Conservation (phyloP, 2,113 vertebrate genomes). For the Stigmatopora argus region DNA sequence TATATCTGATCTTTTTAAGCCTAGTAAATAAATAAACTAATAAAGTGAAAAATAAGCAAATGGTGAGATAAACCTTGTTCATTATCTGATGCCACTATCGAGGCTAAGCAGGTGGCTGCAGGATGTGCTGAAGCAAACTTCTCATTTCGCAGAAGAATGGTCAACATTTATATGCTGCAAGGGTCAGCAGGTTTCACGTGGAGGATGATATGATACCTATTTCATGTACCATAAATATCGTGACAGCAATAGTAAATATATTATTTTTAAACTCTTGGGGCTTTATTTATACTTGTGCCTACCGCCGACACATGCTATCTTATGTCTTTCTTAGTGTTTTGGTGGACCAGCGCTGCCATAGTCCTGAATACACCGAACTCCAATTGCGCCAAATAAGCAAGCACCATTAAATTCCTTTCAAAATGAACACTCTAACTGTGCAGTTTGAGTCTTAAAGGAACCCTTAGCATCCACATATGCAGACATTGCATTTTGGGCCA, state of each 20-base stretch:
- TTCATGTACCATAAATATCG: slow-evolving; percentile 18
- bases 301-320: too few relatives aligned
- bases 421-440: too few relatives aligned
- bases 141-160: slow-evolving; percentile 63
- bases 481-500: too few relatives aligned
- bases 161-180: slow-evolving; percentile 22
- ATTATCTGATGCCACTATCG: slow-evolving; percentile 28
- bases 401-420: too few relatives aligned
- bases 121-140: slow-evolving; percentile 41
- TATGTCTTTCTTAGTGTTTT: too few relatives aligned
- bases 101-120: slow-evolving; percentile 29
- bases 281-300: too few relatives aligned
- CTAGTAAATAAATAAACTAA: slow-evolving; percentile 48
- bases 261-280: not conserved
- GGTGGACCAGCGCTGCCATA: too few relatives aligned
- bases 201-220: slow-evolving; percentile 25
- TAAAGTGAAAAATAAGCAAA: slow-evolving; percentile 48
- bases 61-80: slow-evolving; percentile 33
- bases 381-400: too few relatives aligned
- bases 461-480: too few relatives aligned
- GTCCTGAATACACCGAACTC: too few relatives aligned
- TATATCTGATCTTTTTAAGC: slow-evolving; percentile 1
- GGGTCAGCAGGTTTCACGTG: slow-evolving; percentile 3
- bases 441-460: too few relatives aligned
- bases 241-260: not conserved